phyloP scores from a whole-genome alignment of 2,113 vertebrate species.

The Odocoileus hemionus region DNA sequence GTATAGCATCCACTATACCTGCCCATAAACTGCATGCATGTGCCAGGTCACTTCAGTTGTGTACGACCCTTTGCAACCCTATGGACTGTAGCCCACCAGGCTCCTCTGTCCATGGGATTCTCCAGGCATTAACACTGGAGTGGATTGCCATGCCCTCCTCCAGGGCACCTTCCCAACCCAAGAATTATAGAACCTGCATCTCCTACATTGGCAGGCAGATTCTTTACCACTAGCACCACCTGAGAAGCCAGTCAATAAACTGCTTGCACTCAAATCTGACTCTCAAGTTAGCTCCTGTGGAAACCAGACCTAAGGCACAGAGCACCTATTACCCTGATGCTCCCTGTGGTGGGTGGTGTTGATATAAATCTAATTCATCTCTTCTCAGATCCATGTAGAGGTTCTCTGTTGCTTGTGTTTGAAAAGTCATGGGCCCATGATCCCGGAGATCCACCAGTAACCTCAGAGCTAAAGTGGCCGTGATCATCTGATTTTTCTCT shows the following conservation, averaged over 20 bases:
- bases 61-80: neutral
- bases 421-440: too few species aligned
- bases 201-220: neutral
- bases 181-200: neutral
- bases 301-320: neutral
- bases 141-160: neutral
- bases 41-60: neutral
- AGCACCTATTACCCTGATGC: neutral
- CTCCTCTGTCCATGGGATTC: neutral
- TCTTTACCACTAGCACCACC: neutral
- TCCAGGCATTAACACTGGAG: neutral
- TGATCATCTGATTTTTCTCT: fast-evolving
- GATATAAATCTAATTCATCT: neutral
- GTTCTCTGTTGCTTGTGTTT: neutral
- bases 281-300: neutral
- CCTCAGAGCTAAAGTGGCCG: neutral
- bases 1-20: neutral
- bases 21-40: neutral
- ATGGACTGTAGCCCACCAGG: neutral
- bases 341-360: neutral
- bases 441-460: neutral
- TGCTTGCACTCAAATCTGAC: neutral
- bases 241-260: neutral
- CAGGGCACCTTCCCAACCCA: neutral
- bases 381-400: neutral